Conservation (phyloP, 2,113 vertebrate species). For the Equus przewalskii region DNA sequence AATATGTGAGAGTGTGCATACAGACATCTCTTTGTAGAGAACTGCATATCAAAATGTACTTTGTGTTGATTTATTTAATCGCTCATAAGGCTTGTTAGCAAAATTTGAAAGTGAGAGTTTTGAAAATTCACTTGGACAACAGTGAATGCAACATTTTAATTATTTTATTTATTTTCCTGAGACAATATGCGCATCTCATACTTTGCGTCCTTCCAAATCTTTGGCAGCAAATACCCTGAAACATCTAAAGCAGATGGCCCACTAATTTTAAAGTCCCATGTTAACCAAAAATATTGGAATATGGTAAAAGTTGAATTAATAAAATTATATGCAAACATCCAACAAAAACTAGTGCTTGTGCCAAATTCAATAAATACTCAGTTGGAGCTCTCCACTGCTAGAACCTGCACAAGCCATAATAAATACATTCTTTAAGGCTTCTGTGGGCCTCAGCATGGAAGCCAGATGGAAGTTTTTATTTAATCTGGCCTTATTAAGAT, state of each 20-base stretch:
- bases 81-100: background rate
- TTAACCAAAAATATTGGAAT: slow-evolving; percentile 83
- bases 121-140: slow-evolving; percentile 61
- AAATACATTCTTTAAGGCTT: slow-evolving; percentile 67
- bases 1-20: background rate
- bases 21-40: background rate
- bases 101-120: slow-evolving; percentile 33
- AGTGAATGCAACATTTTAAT: slow-evolving; percentile 25
- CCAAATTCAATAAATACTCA: slow-evolving; percentile 77
- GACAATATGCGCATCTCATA: slow-evolving; percentile 27
- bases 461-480: slow-evolving; percentile 70
- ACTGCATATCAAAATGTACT: background rate
- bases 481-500: slow-evolving; percentile 59
- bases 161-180: slow-evolving; percentile 64
- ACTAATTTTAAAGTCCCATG: slow-evolving; percentile 75
- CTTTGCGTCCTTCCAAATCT: slow-evolving; percentile 57
- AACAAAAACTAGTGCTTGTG: slow-evolving; percentile 65
- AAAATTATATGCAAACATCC: slow-evolving; percentile 83
- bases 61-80: slow-evolving; percentile 1
- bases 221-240: slow-evolving; percentile 65
- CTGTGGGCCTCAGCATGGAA: slow-evolving; percentile 53
- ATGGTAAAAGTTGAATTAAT: slow-evolving; percentile 83
- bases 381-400: slow-evolving; percentile 40
- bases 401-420: background rate
- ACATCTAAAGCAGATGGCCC: slow-evolving; percentile 77